Conservation (phyloP, 2,888 invertebrate species). For the Matsumyia berberina region DNA sequence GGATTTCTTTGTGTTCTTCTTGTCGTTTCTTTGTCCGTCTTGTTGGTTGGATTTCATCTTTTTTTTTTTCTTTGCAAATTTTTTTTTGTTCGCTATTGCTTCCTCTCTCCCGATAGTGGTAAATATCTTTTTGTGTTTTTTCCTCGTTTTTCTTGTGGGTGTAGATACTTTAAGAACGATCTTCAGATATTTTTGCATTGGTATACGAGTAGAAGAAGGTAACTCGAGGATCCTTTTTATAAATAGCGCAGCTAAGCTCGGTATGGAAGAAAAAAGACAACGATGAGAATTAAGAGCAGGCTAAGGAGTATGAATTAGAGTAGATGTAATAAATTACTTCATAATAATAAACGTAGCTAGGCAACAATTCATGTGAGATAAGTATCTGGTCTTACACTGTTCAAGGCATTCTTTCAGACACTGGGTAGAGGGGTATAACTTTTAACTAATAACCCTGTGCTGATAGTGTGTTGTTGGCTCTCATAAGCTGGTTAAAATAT, state of each 20-base stretch:
- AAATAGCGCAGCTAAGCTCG: constrained; percentile 36
- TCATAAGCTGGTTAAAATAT: no score
- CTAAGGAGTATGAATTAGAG: not conserved
- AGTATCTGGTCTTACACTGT: no score
- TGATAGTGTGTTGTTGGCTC: no score
- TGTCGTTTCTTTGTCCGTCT: constrained; percentile 39
- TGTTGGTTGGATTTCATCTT: not conserved
- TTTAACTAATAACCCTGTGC: no score
- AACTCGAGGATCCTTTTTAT: constrained; percentile 46
- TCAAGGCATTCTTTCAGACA: no score
- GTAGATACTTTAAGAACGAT: constrained; percentile 36
- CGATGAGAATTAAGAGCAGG: not conserved
- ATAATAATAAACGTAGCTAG: not conserved
- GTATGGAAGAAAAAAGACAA: not conserved
- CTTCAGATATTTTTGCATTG: constrained; percentile 5
- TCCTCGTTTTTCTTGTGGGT: constrained; percentile 48
- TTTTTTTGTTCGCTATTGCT: constrained; percentile 31
- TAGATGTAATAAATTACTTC: no score
- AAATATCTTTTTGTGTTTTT: constrained; percentile 43
- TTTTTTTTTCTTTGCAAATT: constrained; percentile 35
- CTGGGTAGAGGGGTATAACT: no score
- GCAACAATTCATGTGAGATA: not conserved
- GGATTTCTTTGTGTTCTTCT: constrained; percentile 55
- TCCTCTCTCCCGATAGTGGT: constrained; percentile 53
- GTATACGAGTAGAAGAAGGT: not conserved